Evolutionary conservation across 2,797 vertebrate genomes (phyloP), one percentile per base, ranked within the genome.

Genomic region (Leucoraja ocellata): DNA sequence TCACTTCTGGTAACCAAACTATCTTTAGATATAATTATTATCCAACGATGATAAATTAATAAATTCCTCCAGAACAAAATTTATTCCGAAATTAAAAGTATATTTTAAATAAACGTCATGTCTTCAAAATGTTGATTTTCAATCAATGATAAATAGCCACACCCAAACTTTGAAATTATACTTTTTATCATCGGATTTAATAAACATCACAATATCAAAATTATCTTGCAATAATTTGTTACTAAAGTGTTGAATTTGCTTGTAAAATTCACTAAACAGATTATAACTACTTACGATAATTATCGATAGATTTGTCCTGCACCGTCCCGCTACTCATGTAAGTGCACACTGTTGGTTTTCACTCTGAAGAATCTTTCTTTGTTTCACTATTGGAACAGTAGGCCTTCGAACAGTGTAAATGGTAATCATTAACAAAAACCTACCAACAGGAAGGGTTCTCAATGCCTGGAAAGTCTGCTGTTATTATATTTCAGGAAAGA

Each of bases 401-500:
- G 2, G 18, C 84, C 84, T 36, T 88, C n/a, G 61, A 7, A 68
- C 16, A 63, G 68, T 88, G 16, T 88, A 88, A 88, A 88, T 65
- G 84, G 61, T 88, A 88, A 65, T 88, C 61, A 88, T 88, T 88
- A 88, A 88, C 84, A 88, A 68, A 36, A 65, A 0, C 8, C 13
- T 36, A 32, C 61, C n/a, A 36, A 88, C n/a, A 88, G 84, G n/a
- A 88, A 8, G 84, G 18, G 14, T 1, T 88, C 14, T 32, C 61
- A 88, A 65, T 21, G 61, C 61, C 4, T 68, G 28, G 54, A 86
- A 63, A 86, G 23, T 63, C 83, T 86, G 61, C 54, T 58, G 5
- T 21, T 32, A 61, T 84, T 1, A 18, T 36, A 63, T 3, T 28
- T 88, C 84, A 36, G n/a, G 36, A 65, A 32, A n/a, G n/a, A 88